Evolutionary conservation across 2,888 invertebrate species (phyloP), one percentile per base, ranked within the genome.

Genomic region (Meganola albula): DNA sequence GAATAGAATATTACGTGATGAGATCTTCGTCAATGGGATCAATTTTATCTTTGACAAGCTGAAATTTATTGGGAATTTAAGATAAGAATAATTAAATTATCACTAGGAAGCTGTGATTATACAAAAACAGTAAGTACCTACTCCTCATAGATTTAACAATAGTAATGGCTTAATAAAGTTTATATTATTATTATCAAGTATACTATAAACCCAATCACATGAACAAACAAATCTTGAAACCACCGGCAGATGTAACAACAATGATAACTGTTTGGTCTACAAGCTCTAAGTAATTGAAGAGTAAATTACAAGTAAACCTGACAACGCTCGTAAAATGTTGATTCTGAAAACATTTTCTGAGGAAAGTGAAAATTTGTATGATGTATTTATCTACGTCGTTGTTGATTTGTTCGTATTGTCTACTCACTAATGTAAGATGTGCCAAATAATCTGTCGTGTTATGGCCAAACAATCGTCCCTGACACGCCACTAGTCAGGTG

Each of bases 391-490:
- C 37, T 37, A 29, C 30, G 34, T 31, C 32, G 21, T 29, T 31
- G 24, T 31, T 26, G 23, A 23, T 32, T 34, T 36, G 40, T 27
- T 24, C 18, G 10, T 36, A 24, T 31, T 27, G 28, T 20, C 31
- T 38, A 41, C 39, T 40, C 45, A 48, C 48, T 29, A 32, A 29
- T 43, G 31, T 39, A 29, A 37, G 45, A 25, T 47, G 54, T 63
- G 66, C 63, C 67, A 65, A 67, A 44, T 36, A 53, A 58, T 35
- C 45, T 31, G 47, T 42, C 49, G 40, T 44, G 40, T 49, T 51
- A 45, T 49, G 51, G 74, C 70, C 74, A 73, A 74, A 60, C 48
- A 35, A 34, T 34, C 53, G 71, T 49, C 72, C 72, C 55, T 74
- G 74, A 70, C 73, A 68, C 43, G 53, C 40, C 42, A 27, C 43